phyloP scores from a whole-genome alignment of 2,888 invertebrate genomes.

The Synanthedon myopaeformis region DNA sequence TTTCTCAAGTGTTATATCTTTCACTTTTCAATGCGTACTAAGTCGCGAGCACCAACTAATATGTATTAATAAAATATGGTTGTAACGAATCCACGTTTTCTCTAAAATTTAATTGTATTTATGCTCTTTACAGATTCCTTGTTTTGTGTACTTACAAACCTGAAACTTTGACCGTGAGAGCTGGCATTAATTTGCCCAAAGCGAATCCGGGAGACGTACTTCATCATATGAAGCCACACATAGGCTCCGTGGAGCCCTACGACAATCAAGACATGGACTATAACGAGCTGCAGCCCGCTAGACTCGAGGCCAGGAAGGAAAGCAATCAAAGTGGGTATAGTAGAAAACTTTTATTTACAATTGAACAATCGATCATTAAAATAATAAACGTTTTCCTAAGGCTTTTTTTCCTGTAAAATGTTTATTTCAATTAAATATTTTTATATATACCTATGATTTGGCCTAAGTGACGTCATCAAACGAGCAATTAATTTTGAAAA shows the following conservation, averaged over 20 bases:
- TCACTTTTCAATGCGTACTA: too few species aligned
- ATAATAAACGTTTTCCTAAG: too few species aligned
- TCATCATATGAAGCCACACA: constrained; percentile 46
- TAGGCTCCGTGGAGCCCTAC: constrained; percentile 55
- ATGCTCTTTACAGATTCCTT: constrained; percentile 68
- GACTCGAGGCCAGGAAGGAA: constrained; percentile 53
- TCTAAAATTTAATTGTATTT: constrained; percentile 8
- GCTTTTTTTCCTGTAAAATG: too few species aligned
- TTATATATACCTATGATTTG: too few species aligned
- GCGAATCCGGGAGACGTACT: constrained; percentile 63
- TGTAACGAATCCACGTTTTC: not conserved
- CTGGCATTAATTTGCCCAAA: constrained; percentile 79
- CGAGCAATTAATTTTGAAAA: too few species aligned
- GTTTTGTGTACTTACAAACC: constrained; percentile 86
- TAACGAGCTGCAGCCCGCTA: constrained; percentile 58
- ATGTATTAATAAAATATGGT: not conserved
- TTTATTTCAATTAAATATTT: too few species aligned
- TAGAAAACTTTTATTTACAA: not conserved
- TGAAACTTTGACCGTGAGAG: constrained; percentile 83
- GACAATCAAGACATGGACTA: constrained; percentile 49
- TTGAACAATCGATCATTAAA: not conserved
- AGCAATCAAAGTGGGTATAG: constrained; percentile 39
- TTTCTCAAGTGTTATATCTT: too few species aligned
- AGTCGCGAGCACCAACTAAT: too few species aligned
- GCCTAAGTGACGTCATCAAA: too few species aligned